A percentile compares a stretch with the other conserved stretches of the same genome.
Conservation (phyloP, 2,888 invertebrate species). For the Microdon myrmicae region DNA sequence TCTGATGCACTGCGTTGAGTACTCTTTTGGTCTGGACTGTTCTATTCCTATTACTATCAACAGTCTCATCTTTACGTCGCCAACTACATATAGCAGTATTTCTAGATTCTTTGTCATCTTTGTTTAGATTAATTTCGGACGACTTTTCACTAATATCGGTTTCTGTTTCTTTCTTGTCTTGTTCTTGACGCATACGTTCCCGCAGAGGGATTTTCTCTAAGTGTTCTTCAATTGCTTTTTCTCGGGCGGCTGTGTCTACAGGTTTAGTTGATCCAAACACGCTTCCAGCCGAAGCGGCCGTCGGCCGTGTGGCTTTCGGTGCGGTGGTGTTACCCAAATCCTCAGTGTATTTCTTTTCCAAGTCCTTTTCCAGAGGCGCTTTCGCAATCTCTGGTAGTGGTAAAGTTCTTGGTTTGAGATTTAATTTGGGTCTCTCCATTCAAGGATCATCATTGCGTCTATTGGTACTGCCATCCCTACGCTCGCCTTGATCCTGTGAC, state of each 20-base stretch:
- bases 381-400: constrained; percentile 71
- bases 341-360: constrained; percentile 15
- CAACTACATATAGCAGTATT: constrained; percentile 60
- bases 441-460: constrained; percentile 54
- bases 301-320: constrained; percentile 61
- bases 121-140: constrained; percentile 58
- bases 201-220: constrained; percentile 72
- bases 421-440: constrained; percentile 76
- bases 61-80: constrained; percentile 58
- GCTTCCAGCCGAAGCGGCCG: constrained; percentile 73
- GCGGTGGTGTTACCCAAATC: constrained; percentile 31
- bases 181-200: constrained; percentile 57
- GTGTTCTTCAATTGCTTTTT: constrained; percentile 91
- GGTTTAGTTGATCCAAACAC: constrained; percentile 97
- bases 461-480: constrained; percentile 56
- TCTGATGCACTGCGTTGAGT: constrained; percentile 38
- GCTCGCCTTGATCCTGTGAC: too few relatives aligned
- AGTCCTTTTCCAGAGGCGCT: constrained; percentile 61
- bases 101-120: constrained; percentile 61
- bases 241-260: constrained; percentile 90
- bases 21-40: constrained; percentile 57
- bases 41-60: constrained; percentile 55
- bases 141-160: constrained; percentile 56
- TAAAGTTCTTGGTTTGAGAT: constrained; percentile 82
- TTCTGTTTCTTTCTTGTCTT: constrained; percentile 50